These are phyloP conservation scores for Eriocheir sinensis DNA, from an alignment of 1,140 invertebrate genomes.

Conservation along the genomic window DNA sequence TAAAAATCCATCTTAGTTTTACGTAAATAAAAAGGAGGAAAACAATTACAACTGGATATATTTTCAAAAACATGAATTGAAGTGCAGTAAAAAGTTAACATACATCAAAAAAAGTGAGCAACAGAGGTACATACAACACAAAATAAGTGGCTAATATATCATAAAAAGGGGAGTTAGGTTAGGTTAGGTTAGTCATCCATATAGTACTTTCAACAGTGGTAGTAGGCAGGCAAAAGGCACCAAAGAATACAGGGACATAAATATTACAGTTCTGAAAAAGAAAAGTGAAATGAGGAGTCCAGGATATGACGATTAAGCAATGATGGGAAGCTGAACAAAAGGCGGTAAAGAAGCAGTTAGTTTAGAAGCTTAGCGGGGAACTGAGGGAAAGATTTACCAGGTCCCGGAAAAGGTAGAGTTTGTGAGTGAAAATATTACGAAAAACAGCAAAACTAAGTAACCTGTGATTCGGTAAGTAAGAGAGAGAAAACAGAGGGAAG, in stretches of 20 bases:
- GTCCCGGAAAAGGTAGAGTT: too few relatives aligned
- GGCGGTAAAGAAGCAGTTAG: not conserved
- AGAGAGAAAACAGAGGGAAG: too few relatives aligned
- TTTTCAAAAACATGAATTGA: too few relatives aligned
- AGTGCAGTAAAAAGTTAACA: not conserved
- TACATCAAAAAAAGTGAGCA: not conserved
- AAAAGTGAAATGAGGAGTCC: not conserved
- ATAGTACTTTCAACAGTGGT: not conserved
- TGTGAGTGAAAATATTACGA: too few relatives aligned
- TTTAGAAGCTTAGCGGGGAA: not conserved
- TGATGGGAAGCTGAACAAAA: not conserved
- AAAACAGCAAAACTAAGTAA: too few relatives aligned
- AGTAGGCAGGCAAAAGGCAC: not conserved
- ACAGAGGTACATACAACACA: not conserved
- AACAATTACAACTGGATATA: too few relatives aligned
- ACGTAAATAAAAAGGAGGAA: not conserved
- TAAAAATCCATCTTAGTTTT: not conserved
- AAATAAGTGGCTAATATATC: too few relatives aligned
- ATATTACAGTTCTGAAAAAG: not conserved
- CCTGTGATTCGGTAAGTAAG: too few relatives aligned
- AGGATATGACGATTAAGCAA: not conserved
- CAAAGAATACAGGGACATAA: not conserved
- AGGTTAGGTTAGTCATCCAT: constrained; percentile 20
- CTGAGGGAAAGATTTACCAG: too few relatives aligned
- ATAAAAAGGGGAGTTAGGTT: too few relatives aligned